Evolutionary conservation across 2,888 invertebrate species (phyloP).

Genomic region (Drosophila leonis): DNA sequence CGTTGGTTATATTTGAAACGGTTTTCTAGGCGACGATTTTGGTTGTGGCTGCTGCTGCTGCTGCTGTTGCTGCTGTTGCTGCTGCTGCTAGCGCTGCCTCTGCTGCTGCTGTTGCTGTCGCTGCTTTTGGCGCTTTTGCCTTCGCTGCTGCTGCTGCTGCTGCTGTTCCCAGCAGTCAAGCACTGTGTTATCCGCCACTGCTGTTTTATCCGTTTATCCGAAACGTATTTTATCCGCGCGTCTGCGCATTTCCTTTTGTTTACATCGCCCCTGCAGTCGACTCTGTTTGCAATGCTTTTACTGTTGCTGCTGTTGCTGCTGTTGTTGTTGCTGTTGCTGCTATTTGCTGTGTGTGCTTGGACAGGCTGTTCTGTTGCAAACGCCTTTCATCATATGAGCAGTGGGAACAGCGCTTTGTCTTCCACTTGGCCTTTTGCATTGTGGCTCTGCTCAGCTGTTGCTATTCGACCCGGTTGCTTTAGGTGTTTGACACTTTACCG

Average conservation of each 20-base stretch:
- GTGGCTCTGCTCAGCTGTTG: slow-evolving; percentile 39
- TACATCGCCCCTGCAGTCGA: slow-evolving; percentile 56
- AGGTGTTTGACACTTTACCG: slow-evolving; percentile 73
- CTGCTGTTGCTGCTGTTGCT: background rate
- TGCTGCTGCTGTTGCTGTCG: slow-evolving; percentile 4
- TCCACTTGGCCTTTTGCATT: slow-evolving; percentile 29
- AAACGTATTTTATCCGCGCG: slow-evolving; percentile 59
- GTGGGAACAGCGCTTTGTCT: slow-evolving; percentile 47
- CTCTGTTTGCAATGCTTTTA: slow-evolving; percentile 14
- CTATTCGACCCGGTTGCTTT: slow-evolving; percentile 20
- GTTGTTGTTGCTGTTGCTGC: slow-evolving; percentile 11
- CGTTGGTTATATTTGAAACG: slow-evolving; percentile 81
- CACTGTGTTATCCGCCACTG: slow-evolving; percentile 45
- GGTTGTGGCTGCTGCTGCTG: slow-evolving; percentile 19
- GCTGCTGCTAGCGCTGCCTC: slow-evolving; percentile 11
- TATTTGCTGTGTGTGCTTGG: slow-evolving; percentile 28
- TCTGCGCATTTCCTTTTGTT: slow-evolving; percentile 61
- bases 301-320: slow-evolving; percentile 12
- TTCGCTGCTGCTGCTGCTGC: slow-evolving; percentile 14
- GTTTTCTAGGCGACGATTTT: slow-evolving; percentile 38
- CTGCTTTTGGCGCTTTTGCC: slow-evolving; percentile 19
- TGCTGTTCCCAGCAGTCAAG: slow-evolving; percentile 60
- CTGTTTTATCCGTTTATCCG: slow-evolving; percentile 60
- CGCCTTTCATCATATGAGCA: slow-evolving; percentile 42
- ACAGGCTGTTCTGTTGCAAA: slow-evolving; percentile 29